A percentile compares a stretch with the other conserved stretches of the same genome.
These are phyloP conservation scores for Scyliorhinus canicula DNA, from an alignment of 2,797 vertebrate species.

Conservation along the genomic window DNA sequence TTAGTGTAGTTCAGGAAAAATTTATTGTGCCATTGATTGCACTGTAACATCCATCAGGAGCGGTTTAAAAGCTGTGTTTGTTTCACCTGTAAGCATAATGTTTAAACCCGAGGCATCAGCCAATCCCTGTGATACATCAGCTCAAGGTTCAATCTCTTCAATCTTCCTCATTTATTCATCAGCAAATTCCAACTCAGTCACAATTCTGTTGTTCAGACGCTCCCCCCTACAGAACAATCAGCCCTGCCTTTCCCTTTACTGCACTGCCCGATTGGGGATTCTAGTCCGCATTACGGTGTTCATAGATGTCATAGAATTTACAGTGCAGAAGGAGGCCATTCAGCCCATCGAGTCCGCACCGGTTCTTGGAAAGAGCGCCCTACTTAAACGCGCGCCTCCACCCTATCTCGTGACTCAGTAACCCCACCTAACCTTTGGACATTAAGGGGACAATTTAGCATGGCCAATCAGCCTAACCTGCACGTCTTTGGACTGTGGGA, in stretches of 20 bases:
- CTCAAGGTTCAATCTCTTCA: neutral
- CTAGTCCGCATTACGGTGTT: too few species aligned
- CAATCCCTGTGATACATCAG: neutral
- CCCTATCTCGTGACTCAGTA: too few species aligned
- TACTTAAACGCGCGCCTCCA: too few species aligned
- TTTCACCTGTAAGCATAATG: neutral
- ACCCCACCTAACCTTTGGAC: too few species aligned
- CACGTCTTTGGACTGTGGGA: too few species aligned
- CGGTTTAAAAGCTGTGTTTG: neutral
- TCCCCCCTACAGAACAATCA: neutral
- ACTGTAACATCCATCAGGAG: neutral
- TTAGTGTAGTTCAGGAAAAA: constrained; percentile 8
- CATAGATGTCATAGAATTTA: too few species aligned
- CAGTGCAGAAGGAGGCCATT: too few species aligned
- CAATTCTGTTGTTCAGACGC: neutral
- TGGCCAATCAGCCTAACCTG: too few species aligned
- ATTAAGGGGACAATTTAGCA: too few species aligned
- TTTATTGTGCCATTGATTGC: neutral
- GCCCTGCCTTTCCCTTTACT: neutral
- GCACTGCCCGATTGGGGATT: too few species aligned
- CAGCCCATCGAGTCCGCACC: too few species aligned
- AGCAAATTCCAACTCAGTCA: neutral
- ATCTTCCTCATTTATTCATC: neutral
- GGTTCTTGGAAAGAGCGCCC: too few species aligned
- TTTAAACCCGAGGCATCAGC: neutral